Conservation (phyloP, 2,113 vertebrate species). For the Boleophthalmus pectinirostris region DNA sequence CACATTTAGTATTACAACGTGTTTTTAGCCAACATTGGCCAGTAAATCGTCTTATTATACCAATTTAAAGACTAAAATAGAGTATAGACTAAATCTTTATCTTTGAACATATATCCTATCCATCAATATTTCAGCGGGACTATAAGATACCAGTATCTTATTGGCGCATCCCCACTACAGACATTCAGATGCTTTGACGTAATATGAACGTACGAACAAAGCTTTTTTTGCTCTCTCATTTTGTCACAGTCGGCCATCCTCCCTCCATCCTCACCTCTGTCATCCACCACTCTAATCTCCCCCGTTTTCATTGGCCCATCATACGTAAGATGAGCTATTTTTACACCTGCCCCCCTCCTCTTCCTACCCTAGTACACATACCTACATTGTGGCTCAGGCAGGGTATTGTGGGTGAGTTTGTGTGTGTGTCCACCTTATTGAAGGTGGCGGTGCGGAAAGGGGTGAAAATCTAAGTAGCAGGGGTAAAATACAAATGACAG, state of each 20-base stretch:
- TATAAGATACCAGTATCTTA: no score
- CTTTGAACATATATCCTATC: no score
- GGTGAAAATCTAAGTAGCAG: conserved; percentile 2
- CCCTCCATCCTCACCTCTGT: conserved; percentile 22
- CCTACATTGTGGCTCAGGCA: conserved; percentile 17
- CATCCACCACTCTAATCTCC: conserved; percentile 16
- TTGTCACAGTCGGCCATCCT: background rate
- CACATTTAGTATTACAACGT: no score
- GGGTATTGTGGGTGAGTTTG: background rate
- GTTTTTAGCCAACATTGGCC: no score
- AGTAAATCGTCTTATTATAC: no score
- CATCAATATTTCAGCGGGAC: no score
- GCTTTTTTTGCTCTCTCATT: background rate
- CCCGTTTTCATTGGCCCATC: conserved; percentile 53
- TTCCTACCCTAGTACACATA: conserved; percentile 8
- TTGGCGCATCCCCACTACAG: no score
- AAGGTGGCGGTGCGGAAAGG: conserved; percentile 37
- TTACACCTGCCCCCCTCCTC: conserved; percentile 44
- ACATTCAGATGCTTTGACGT: background rate
- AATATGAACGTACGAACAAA: background rate
- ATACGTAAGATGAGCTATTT: conserved; percentile 71
- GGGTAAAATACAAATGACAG: conserved; percentile 18
- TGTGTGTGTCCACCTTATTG: conserved; percentile 28
- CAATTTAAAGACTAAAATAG: no score
- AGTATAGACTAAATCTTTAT: no score